phyloP scores from a whole-genome alignment of 35 echinoderm and acorn worm species.

The Apostichopus parvimensis region DNA sequence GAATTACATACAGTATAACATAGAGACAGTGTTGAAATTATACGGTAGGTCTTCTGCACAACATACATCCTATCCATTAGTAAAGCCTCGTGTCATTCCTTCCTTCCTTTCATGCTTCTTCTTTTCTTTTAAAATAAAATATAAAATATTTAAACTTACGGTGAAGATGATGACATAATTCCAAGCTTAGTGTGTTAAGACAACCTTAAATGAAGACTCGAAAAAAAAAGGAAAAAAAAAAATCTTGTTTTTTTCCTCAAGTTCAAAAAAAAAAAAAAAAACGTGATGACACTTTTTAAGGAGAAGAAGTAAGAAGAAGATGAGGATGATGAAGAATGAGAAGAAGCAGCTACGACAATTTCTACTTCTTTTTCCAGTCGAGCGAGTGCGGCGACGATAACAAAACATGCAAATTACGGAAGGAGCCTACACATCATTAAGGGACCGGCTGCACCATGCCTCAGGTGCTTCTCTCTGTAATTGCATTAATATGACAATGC shows the following conservation, averaged over 20 bases:
- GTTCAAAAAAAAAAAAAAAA: neutral
- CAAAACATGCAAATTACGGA: slow-evolving; percentile 34
- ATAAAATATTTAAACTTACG: no score
- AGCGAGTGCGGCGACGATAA: neutral
- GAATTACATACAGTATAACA: no score
- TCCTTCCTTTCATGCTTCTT: no score
- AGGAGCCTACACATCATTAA: neutral
- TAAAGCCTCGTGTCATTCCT: no score
- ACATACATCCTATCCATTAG: no score
- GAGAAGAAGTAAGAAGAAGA: neutral
- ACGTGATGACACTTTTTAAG: neutral
- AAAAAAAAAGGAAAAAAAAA: no score
- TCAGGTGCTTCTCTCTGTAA: slow-evolving; percentile 24
- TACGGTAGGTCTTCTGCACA: no score
- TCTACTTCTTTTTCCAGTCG: neutral
- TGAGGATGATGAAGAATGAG: neutral
- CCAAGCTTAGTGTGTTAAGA: no score
- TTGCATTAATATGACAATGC: slow-evolving; percentile 52
- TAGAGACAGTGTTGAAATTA: no score
- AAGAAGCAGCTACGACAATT: neutral
- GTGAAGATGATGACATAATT: no score
- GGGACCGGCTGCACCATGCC: slow-evolving; percentile 2
- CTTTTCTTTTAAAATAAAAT: no score
- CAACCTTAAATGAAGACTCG: no score
- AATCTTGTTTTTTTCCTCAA: neutral